These are phyloP conservation scores for Gymnothorax reevesii DNA, from an alignment of 2,797 vertebrate species.

Conservation along the genomic window DNA sequence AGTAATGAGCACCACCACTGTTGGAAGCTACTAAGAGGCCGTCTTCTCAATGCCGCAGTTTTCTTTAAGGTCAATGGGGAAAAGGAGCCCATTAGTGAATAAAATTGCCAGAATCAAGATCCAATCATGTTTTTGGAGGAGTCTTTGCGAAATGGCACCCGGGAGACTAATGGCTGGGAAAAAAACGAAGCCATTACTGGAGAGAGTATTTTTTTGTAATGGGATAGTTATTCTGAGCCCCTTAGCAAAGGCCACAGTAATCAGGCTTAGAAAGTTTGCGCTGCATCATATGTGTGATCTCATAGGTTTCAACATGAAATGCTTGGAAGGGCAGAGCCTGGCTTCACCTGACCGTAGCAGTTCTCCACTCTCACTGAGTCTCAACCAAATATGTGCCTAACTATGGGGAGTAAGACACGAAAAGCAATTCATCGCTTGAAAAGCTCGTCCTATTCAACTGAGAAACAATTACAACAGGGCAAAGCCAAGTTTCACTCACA, in stretches of 20 bases:
- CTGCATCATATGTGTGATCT: neutral
- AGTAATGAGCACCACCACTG: neutral
- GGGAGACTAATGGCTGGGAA: slow-evolving; percentile 40
- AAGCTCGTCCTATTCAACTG: too few relatives aligned
- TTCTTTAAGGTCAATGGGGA: neutral
- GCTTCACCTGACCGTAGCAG: too few relatives aligned
- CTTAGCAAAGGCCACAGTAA: slow-evolving; percentile 41
- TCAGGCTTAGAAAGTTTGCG: slow-evolving; percentile 20
- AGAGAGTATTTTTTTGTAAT: slow-evolving; percentile 41
- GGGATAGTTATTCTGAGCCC: slow-evolving; percentile 30
- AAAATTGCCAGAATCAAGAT: too few relatives aligned
- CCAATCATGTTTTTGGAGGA: slow-evolving; percentile 13
- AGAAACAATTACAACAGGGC: too few relatives aligned
- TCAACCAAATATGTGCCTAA: too few relatives aligned
- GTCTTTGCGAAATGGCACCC: slow-evolving; percentile 22
- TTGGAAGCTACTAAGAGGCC: neutral
- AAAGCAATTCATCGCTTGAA: too few relatives aligned
- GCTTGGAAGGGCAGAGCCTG: too few relatives aligned
- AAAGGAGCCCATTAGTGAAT: too few relatives aligned
- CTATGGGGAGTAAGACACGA: too few relatives aligned
- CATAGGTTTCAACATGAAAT: slow-evolving; percentile 30
- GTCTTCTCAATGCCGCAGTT: neutral
- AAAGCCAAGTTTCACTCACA: too few relatives aligned
- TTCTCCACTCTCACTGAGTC: too few relatives aligned
- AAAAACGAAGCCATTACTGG: slow-evolving; percentile 32